These are phyloP conservation scores for Alaudala cheleensis DNA, from an alignment of 2,113 vertebrate species.

Conservation along the genomic window DNA sequence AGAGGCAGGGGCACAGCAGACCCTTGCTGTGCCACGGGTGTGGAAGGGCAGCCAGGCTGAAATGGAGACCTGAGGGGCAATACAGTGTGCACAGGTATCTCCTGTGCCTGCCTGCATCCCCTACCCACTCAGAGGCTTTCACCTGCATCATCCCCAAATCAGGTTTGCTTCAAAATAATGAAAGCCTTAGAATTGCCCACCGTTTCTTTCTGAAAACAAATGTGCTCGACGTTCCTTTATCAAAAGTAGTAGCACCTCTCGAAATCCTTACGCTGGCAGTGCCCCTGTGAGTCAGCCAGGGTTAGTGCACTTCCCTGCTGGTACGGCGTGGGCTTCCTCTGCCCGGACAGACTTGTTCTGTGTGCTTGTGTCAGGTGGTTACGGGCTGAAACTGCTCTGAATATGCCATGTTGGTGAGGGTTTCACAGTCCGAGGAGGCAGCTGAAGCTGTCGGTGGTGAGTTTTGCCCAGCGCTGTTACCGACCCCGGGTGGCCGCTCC, in stretches of 20 bases:
- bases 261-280: neutral
- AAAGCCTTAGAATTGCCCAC: neutral
- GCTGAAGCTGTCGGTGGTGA: neutral
- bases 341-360: neutral
- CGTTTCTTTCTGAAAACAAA: neutral
- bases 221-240: neutral
- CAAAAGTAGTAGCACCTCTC: neutral
- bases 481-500: rapidly evolving
- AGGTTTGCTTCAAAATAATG: neutral
- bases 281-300: constrained; percentile 5
- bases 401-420: too few relatives aligned
- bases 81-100: neutral
- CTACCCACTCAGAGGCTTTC: neutral
- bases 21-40: neutral
- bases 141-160: neutral
- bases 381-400: neutral
- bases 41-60: neutral
- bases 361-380: neutral
- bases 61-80: neutral
- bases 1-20: neutral
- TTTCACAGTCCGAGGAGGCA: too few relatives aligned
- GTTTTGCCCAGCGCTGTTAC: neutral
- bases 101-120: neutral
- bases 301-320: neutral
- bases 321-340: neutral